Base-by-base conservation (phyloP, 2,113 vertebrate species). In the Corydoras sp. region DNA sequence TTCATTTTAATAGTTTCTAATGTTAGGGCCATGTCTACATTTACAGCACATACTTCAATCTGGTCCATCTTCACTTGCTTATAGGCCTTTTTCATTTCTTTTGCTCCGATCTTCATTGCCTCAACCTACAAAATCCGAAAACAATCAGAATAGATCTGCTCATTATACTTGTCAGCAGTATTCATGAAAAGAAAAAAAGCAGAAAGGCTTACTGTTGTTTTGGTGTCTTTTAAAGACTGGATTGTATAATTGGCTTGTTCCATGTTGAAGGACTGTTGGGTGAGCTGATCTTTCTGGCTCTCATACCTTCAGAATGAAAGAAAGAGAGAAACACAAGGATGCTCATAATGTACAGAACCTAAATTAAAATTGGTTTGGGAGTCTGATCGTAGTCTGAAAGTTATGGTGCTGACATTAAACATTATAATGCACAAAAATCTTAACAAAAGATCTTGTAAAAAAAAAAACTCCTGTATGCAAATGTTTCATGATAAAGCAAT, bases 231-330 rank as follows among this genome's bases (percentile, higher is more conserved):
- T 76, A 99, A 69, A 2, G 95, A 91, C 82, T 99, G 96, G 76
- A 99, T 98, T 9, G 97, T 97, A 78, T 98, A 99, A 87, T 98
- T 99, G 55, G 97, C 93, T 87, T 99, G 97, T 79, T 98, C 97
- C 97, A 98, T 98, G 85, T 99, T 99, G 84, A 98, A 99, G 15
- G 97, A 98, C 83, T 99, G 97, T 69, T 98, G 97, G 74, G 91
- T 89, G 0, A 99, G 90, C 76, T 98, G 97, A 83, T 99, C 97
- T 77, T 92, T 86, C 83, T 99, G 97, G 75, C 94, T 91, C 80
- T 99, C 97, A 78, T 98, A 99, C 94, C 97, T 99, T 83, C 51
- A 76, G 3, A 78, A 48, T 11, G 9, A 62, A 11, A 51, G 35
- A 51, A 53, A 43, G 35, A 43, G 35, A 43, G 35, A 8, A 43